phyloP scores from a whole-genome alignment of 2,113 vertebrate genomes.

The Falcunculus frontatus region DNA sequence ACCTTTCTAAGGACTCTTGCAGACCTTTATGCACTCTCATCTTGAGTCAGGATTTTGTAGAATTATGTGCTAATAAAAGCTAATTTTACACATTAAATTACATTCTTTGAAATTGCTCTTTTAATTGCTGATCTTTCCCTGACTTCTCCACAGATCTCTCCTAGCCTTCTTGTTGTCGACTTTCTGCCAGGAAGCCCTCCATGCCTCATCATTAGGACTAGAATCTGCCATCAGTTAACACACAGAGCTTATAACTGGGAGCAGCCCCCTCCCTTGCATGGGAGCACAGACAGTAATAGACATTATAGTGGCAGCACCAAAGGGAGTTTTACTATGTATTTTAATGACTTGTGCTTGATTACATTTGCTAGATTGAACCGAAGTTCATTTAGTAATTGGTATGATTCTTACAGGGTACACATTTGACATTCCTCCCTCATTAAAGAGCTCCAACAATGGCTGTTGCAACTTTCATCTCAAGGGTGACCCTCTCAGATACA shows the following conservation, averaged over 20 bases:
- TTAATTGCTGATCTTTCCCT: constrained; percentile 25
- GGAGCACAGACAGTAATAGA: constrained; percentile 14
- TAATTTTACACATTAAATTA: constrained; percentile 48
- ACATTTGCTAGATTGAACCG: not conserved
- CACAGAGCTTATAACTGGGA: not conserved
- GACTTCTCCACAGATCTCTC: not conserved
- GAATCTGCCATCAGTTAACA: constrained; percentile 44
- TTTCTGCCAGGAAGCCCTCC: constrained; percentile 4
- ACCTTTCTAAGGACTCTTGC: constrained; percentile 35
- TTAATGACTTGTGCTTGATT: constrained; percentile 60
- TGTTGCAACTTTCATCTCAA: constrained; percentile 40
- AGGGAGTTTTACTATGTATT: constrained; percentile 24
- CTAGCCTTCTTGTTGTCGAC: not conserved
- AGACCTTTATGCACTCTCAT: constrained; percentile 31
- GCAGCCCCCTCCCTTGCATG: constrained; percentile 5
- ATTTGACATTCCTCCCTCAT: constrained; percentile 42
- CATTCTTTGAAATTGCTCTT: constrained; percentile 31
- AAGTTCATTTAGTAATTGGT: constrained; percentile 56
- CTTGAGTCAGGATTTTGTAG: constrained; percentile 26
- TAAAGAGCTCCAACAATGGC: constrained; percentile 43
- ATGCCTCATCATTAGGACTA: constrained; percentile 29
- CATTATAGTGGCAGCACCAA: constrained; percentile 1
- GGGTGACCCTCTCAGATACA: constrained; percentile 18
- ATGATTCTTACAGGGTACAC: not conserved
- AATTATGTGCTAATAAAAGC: constrained; percentile 40